These are phyloP conservation scores for Zaprionus capensis DNA, from an alignment of 1,140 invertebrate genomes.

Conservation along the genomic window DNA sequence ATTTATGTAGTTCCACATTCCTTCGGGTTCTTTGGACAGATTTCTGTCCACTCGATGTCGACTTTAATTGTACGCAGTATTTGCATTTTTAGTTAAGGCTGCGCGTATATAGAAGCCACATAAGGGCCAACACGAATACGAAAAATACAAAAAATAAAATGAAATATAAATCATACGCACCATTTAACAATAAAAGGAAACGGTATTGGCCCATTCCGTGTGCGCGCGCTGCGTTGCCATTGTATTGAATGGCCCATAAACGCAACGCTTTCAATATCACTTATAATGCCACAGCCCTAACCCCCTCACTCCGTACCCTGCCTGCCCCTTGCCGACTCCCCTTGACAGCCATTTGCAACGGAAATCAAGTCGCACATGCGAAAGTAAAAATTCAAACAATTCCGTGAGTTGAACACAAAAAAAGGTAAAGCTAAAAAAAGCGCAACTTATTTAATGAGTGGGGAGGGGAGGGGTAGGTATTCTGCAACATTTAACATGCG, in stretches of 20 bases:
- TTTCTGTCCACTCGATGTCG: neutral
- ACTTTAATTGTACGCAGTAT: constrained; percentile 33
- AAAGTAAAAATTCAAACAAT: constrained; percentile 81
- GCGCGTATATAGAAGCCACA: constrained; percentile 14
- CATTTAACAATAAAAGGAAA: constrained; percentile 76
- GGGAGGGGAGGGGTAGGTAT: constrained; percentile 20
- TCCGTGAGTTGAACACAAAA: constrained; percentile 35
- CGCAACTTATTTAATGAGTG: constrained; percentile 59
- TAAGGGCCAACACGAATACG: constrained; percentile 35
- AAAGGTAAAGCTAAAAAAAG: constrained; percentile 10
- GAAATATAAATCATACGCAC: constrained; percentile 82
- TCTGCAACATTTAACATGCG: constrained; percentile 72
- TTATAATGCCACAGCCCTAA: constrained; percentile 61
- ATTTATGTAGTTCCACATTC: constrained; percentile 59
- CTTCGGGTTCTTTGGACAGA: constrained; percentile 3
- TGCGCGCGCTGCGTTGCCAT: constrained; percentile 32
- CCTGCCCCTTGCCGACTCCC: no score
- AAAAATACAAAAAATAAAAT: constrained; percentile 70
- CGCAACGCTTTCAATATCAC: constrained; percentile 78
- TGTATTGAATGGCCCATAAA: constrained; percentile 76
- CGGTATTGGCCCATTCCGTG: constrained; percentile 48
- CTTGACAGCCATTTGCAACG: constrained; percentile 71
- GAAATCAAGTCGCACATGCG: constrained; percentile 81
- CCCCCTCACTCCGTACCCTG: neutral
- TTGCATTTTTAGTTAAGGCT: constrained; percentile 14